phyloP scores from a whole-genome alignment of 2,888 invertebrate genomes.

The Metellina segmentata region DNA sequence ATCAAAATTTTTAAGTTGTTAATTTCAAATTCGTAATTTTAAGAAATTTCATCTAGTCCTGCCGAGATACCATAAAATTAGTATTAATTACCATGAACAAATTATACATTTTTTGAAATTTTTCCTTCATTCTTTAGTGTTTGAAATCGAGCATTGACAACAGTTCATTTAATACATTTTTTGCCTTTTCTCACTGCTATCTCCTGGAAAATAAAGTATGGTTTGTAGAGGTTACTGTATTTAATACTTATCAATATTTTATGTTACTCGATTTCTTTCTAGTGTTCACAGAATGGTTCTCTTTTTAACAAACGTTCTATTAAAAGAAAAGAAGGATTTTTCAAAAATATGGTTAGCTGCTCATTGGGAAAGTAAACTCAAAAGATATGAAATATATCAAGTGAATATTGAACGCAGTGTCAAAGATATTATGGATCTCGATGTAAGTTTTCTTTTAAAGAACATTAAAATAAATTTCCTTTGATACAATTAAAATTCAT shows the following conservation, averaged over 20 bases:
- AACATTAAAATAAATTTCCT: too few species aligned
- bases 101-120: too few species aligned
- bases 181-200: not conserved
- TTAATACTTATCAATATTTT: not conserved
- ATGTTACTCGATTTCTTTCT: not conserved
- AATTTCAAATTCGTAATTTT: too few species aligned
- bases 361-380: slow-evolving; percentile 99
- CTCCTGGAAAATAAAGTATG: not conserved
- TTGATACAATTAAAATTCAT: too few species aligned
- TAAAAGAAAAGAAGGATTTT: slow-evolving; percentile 99
- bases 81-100: too few species aligned
- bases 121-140: too few species aligned
- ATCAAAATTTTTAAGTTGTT: too few species aligned
- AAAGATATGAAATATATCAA: slow-evolving; percentile 99
- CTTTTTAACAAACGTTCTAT: slow-evolving; percentile 99
- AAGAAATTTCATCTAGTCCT: too few species aligned
- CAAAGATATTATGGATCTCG: slow-evolving; percentile 87
- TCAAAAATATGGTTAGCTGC: slow-evolving; percentile 99
- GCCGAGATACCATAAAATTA: too few species aligned
- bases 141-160: too few species aligned
- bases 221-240: too few species aligned
- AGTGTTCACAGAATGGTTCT: slow-evolving; percentile 81
- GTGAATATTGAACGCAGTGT: slow-evolving; percentile 99
- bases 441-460: slow-evolving; percentile 25
- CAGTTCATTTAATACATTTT: not conserved